A percentile compares a stretch with the other conserved stretches of the same genome.
Evolutionary conservation across 2,113 vertebrate genomes (phyloP).

Genomic region (Pituophis catenifer): DNA sequence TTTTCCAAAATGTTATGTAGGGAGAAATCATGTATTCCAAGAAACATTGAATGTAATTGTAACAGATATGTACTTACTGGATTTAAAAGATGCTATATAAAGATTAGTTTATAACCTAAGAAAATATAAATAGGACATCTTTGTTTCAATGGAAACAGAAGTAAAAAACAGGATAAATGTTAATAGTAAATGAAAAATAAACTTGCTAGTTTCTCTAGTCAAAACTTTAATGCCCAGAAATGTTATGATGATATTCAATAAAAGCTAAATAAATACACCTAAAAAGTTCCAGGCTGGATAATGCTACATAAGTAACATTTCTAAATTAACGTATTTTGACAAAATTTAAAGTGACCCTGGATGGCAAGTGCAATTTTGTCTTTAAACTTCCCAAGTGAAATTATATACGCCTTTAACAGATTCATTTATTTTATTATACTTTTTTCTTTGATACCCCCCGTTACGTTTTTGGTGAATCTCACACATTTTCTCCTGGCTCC

Average conservation of each 20-base stretch:
- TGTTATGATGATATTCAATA: background rate
- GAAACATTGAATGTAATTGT: background rate
- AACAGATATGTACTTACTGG: background rate
- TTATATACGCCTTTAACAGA: background rate
- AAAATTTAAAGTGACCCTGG: background rate
- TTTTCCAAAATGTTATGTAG: background rate
- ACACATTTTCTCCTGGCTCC: background rate
- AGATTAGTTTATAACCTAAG: background rate
- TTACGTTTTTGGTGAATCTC: background rate
- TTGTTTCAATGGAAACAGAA: conserved; percentile 38
- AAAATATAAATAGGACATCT: conserved; percentile 7
- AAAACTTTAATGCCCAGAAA: conserved; percentile 55
- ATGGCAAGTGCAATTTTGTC: background rate
- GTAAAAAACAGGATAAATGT: conserved; percentile 46
- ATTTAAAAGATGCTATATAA: background rate
- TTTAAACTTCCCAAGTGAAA: background rate
- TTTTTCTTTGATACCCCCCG: background rate
- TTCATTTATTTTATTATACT: background rate
- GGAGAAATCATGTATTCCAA: background rate
- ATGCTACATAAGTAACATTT: background rate
- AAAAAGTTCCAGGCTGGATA: background rate
- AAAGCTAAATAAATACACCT: background rate
- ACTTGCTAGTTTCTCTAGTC: conserved; percentile 72
- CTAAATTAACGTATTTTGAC: background rate
- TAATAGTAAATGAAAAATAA: conserved; percentile 61